Base-by-base conservation (phyloP, 2,113 vertebrate species). In the Phyllopteryx taeniolatus region DNA sequence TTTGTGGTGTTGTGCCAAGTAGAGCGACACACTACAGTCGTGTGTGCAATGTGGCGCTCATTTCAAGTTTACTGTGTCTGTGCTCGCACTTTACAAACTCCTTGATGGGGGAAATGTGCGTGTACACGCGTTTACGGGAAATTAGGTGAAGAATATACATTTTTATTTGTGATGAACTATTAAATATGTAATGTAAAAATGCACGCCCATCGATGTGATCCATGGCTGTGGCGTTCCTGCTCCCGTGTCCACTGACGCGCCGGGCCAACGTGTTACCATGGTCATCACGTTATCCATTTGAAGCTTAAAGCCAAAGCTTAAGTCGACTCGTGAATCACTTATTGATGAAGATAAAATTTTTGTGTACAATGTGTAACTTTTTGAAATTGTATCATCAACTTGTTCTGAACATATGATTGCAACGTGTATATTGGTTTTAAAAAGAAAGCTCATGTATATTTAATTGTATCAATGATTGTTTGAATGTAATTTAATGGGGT, bases 41-140 rank as follows among this genome's bases (percentile, higher is more conserved):
- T 51, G 75, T 17, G 11, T 74, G 54, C n/a, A 66, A 63, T 74
- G 84, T 78, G 89, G 89, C 62, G 68, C 84, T 88, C 87, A 91
- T 93, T 92, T 92, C 89, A 87, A 88, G 87, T 88, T 90, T 84
- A 91, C 87, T 88, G 84, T 83, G 84, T 90, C 86, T 89, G 86
- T 87, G 91, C 90, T 93, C 92, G 93, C 92, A 92, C 92, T 93
- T 92, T 92, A 93, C 82, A 19, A 85, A 63, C 83, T 83, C 86
- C 89, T 81, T 86, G 79, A 78, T 83, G 3, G 69, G 75, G 51
- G 13, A 53, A 67, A 79, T 79, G 79, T 71, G 69, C 73, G 66
- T 67, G 72, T 74, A 78, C 61, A 57, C 59, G 60, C 60, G 74
- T 65, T 46, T 71, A 71, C 73, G 82, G 77, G 68, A 8, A 14